Conservation (phyloP, 2,113 vertebrate species). For the Antidorcas marsupialis region DNA sequence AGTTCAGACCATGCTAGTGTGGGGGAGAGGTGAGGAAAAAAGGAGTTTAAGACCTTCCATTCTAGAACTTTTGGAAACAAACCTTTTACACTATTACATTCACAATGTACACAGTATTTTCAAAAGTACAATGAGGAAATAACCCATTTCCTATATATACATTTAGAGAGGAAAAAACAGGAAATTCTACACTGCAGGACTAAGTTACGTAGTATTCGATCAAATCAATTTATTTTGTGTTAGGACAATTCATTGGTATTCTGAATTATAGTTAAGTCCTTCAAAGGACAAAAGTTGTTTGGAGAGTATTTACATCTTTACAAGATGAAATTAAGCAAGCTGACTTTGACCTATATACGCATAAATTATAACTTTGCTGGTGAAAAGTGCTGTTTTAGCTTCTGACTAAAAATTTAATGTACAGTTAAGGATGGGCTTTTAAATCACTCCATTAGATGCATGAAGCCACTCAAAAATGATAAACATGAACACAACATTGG, state of each 20-base stretch:
- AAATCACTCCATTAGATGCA: background rate
- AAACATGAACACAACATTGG: background rate
- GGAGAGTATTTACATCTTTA: background rate
- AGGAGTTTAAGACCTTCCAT: background rate
- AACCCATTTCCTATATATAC: background rate
- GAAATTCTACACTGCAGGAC: background rate
- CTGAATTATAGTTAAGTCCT: background rate
- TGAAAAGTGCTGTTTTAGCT: background rate
- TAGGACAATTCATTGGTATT: background rate
- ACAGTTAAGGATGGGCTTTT: background rate
- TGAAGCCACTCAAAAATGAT: background rate
- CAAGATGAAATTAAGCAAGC: background rate
- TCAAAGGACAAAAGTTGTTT: background rate
- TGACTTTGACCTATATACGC: background rate
- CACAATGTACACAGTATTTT: background rate
- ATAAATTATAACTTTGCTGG: background rate
- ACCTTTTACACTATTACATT: background rate
- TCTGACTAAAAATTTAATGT: background rate
- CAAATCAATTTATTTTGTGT: background rate
- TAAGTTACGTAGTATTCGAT: background rate
- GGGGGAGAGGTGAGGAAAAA: background rate
- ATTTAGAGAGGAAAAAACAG: background rate
- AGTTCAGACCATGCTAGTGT: background rate
- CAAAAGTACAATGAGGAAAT: background rate
- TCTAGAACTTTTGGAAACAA: conserved; percentile 11